A percentile compares a stretch with the other conserved stretches of the same genome.
phyloP scores from a whole-genome alignment of 2,888 invertebrate genomes.

The Drosophila nr. medialis region DNA sequence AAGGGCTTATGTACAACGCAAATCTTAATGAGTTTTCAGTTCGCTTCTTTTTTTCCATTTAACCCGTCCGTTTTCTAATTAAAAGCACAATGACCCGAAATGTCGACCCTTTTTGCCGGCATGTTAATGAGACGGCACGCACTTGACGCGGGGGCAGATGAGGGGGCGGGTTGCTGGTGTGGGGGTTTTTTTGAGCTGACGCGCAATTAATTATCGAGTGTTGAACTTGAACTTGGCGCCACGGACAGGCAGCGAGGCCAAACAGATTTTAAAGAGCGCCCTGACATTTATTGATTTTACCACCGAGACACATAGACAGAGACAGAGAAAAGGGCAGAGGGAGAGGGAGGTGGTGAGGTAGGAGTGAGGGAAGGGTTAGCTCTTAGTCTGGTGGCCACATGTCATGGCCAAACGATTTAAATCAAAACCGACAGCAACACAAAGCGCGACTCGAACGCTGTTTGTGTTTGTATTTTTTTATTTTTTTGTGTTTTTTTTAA shows the following conservation, averaged over 20 bases:
- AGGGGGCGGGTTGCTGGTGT: not conserved
- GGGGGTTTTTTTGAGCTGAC: slow-evolving; percentile 27
- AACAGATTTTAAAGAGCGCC: slow-evolving; percentile 41
- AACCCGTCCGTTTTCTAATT: slow-evolving; percentile 64
- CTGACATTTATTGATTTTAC: slow-evolving; percentile 61
- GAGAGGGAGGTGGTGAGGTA: not conserved
- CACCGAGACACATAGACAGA: not conserved
- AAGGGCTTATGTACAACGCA: slow-evolving; percentile 50
- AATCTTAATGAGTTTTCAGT: slow-evolving; percentile 75
- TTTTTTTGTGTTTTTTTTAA: slow-evolving; percentile 31
- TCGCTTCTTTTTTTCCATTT: slow-evolving; percentile 30
- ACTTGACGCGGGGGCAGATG: slow-evolving; percentile 24
- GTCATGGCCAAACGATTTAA: slow-evolving; percentile 75
- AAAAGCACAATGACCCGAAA: slow-evolving; percentile 75
- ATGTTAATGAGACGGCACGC: slow-evolving; percentile 66
- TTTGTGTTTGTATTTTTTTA: slow-evolving; percentile 10
- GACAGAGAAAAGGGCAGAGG: not conserved
- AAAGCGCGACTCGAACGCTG: slow-evolving; percentile 27
- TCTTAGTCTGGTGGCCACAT: slow-evolving; percentile 69
- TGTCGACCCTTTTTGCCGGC: slow-evolving; percentile 32
- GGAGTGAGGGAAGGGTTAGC: slow-evolving; percentile 1
- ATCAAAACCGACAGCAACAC: slow-evolving; percentile 73
- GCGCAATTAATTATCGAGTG: slow-evolving; percentile 78
- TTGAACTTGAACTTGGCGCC: slow-evolving; percentile 76
- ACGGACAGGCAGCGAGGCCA: not conserved